These are phyloP conservation scores for Lagodon rhomboides DNA, from an alignment of 2,797 vertebrate species.

Conservation along the genomic window DNA sequence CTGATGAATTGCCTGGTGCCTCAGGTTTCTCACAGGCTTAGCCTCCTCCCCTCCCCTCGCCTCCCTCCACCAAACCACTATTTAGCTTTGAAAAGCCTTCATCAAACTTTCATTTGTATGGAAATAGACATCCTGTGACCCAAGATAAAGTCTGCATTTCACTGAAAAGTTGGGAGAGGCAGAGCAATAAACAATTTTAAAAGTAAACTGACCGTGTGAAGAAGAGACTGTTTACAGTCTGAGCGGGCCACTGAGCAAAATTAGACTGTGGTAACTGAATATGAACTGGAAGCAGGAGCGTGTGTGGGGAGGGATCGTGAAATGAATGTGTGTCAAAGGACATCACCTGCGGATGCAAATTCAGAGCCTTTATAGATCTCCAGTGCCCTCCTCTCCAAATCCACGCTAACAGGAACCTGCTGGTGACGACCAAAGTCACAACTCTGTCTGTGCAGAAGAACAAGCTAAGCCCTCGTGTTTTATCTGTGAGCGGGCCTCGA, in stretches of 20 bases:
- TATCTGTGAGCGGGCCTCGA: constrained; percentile 40
- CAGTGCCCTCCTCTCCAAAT: constrained; percentile 48
- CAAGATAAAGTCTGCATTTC: constrained; percentile 53
- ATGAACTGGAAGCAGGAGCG: neutral
- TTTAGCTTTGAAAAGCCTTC: constrained; percentile 42
- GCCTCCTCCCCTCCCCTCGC: neutral
- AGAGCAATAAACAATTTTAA: constrained; percentile 55
- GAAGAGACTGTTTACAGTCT: constrained; percentile 25
- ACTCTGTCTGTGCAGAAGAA: constrained; percentile 37
- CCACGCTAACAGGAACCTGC: constrained; percentile 60
- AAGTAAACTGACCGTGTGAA: constrained; percentile 60
- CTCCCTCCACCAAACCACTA: constrained; percentile 20
- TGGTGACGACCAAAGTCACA: constrained; percentile 32
- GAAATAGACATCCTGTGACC: constrained; percentile 51
- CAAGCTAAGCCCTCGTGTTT: constrained; percentile 40
- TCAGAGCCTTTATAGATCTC: constrained; percentile 39
- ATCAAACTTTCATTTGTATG: constrained; percentile 69
- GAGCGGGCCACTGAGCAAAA: constrained; percentile 33
- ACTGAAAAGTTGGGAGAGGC: constrained; percentile 12
- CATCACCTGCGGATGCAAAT: constrained; percentile 57
- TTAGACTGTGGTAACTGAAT: constrained; percentile 43
- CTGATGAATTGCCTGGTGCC: constrained; percentile 69
- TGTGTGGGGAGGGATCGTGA: constrained; percentile 4
- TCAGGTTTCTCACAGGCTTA: constrained; percentile 42
- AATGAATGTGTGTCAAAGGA: constrained; percentile 55